phyloP scores from a whole-genome alignment of 2,113 vertebrate genomes.

The Carassius gibelio region DNA sequence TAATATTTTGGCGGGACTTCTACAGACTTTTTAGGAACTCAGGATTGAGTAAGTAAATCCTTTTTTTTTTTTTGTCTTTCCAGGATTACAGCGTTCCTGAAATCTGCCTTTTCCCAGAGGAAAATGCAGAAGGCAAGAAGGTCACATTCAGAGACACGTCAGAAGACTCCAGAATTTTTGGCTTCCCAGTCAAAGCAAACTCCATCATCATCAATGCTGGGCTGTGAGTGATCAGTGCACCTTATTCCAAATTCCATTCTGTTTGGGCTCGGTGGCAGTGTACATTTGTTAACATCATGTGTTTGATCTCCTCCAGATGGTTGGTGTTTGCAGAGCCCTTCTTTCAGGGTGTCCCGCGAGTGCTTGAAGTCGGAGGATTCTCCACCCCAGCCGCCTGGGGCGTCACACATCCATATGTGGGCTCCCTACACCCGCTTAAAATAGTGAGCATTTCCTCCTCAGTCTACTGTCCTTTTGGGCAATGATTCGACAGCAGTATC shows the following conservation, averaged over 20 bases:
- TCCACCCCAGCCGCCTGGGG: slow-evolving; percentile 85
- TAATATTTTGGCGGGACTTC: not conserved
- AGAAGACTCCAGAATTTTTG: slow-evolving; percentile 77
- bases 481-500: not conserved
- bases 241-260: not conserved
- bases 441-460: slow-evolving; percentile 76
- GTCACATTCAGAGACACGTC: slow-evolving; percentile 80
- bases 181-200: slow-evolving; percentile 80
- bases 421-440: slow-evolving; percentile 87
- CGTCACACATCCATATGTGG: slow-evolving; percentile 80
- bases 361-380: slow-evolving; percentile 90
- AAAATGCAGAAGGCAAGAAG: slow-evolving; percentile 84
- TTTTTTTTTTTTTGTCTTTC: not conserved
- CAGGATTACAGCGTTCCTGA: slow-evolving; percentile 88
- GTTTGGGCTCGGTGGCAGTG: not conserved
- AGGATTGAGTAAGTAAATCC: not conserved
- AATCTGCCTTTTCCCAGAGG: slow-evolving; percentile 85
- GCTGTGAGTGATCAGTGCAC: slow-evolving; percentile 79
- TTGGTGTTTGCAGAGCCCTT: slow-evolving; percentile 87
- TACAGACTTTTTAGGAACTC: not conserved
- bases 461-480: not conserved
- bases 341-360: slow-evolving; percentile 84
- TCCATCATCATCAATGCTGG: slow-evolving; percentile 90
- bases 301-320: slow-evolving; percentile 78
- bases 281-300: not conserved